phyloP scores from a whole-genome alignment of 2,888 invertebrate genomes.

The Calliphora vomitoria region DNA sequence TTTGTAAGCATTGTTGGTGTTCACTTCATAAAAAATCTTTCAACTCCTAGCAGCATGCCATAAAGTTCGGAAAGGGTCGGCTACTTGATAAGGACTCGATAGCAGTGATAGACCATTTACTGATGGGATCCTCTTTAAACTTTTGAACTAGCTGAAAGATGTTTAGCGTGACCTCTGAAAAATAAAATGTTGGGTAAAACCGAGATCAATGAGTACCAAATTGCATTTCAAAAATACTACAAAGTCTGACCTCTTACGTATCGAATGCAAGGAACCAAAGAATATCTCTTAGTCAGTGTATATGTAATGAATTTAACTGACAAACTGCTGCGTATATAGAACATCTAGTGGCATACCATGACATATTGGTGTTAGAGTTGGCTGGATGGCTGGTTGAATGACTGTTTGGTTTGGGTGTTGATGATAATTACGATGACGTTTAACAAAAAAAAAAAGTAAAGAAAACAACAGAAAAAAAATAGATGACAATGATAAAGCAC shows the following conservation, averaged over 20 bases:
- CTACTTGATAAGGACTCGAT: no score
- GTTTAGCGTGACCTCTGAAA: no score
- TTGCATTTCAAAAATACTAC: neutral
- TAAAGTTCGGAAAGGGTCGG: no score
- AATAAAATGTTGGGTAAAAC: no score
- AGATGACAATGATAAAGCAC: constrained; percentile 74
- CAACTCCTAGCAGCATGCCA: no score
- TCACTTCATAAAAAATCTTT: no score
- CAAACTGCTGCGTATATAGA: constrained; percentile 46
- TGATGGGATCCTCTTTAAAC: no score
- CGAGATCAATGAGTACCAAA: no score
- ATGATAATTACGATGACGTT: constrained; percentile 74
- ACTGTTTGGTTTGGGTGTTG: constrained; percentile 52
- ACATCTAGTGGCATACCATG: constrained; percentile 59
- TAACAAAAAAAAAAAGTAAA: constrained; percentile 25
- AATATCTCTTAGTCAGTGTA: constrained; percentile 23
- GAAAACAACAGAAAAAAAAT: constrained; percentile 27
- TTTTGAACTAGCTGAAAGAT: no score
- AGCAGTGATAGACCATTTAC: no score
- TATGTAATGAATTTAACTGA: constrained; percentile 45
- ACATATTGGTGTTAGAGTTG: constrained; percentile 63
- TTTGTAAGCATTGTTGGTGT: no score
- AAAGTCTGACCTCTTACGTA: neutral
- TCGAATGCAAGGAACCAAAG: neutral
- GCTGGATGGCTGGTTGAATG: constrained; percentile 40